Evolutionary conservation across 2,113 vertebrate species (phyloP).

Genomic region (Calyptommatus sinebrachiatus): DNA sequence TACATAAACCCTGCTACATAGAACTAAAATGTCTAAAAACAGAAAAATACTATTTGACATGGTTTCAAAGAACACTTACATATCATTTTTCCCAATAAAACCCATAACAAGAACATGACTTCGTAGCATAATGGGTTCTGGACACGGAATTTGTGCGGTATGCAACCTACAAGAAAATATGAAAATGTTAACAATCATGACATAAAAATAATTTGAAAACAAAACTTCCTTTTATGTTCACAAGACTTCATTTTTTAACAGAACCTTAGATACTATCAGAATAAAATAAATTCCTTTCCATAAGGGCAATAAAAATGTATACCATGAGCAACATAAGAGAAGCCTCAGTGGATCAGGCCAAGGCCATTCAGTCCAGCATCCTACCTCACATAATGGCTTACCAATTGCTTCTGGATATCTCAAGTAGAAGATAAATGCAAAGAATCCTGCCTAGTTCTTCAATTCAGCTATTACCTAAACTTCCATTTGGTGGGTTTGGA

Average conservation of each 20-base stretch:
- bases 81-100: slow-evolving; percentile 91
- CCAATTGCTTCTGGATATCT: too few species aligned
- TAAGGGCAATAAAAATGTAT: too few species aligned
- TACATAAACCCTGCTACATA: neutral
- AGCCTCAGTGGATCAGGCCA: too few species aligned
- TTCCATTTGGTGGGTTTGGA: too few species aligned
- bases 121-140: slow-evolving; percentile 88
- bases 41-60: too few species aligned
- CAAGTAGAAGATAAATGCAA: too few species aligned
- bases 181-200: neutral
- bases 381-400: too few species aligned
- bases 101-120: slow-evolving; percentile 95
- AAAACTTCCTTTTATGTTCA: neutral
- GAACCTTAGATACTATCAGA: neutral
- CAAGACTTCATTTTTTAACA: neutral
- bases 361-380: too few species aligned
- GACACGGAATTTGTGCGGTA: slow-evolving; percentile 86
- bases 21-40: neutral
- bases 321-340: too few species aligned
- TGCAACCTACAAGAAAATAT: slow-evolving; percentile 75
- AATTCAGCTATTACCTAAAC: too few species aligned
- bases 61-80: slow-evolving; percentile 67
- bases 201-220: neutral
- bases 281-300: too few species aligned
- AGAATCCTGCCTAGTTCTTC: too few species aligned